Evolutionary conservation across 2,888 invertebrate species (phyloP).

Genomic region (Drosophila stalkeri): DNA sequence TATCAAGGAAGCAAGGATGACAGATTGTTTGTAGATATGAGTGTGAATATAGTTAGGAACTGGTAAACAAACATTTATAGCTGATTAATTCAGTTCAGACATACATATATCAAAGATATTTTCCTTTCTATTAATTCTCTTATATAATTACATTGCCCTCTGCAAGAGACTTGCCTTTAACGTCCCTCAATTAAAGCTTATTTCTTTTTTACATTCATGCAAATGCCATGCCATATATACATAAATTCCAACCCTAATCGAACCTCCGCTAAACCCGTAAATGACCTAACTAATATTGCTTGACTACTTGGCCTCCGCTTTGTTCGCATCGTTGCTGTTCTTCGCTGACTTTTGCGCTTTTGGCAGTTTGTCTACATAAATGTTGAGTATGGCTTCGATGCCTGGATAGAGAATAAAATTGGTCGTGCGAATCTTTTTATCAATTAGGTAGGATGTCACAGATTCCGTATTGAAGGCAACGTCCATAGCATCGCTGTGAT

Average conservation of each 20-base stretch:
- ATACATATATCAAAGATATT: background rate
- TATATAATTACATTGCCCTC: background rate
- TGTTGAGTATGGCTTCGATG: conserved; percentile 84
- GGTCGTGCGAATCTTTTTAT: conserved; percentile 83
- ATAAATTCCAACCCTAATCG: background rate
- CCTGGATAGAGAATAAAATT: conserved; percentile 85
- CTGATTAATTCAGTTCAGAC: background rate
- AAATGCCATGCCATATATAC: conserved; percentile 3
- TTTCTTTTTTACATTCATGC: background rate
- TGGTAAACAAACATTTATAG: background rate
- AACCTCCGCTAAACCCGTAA: background rate
- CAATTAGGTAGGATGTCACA: conserved; percentile 82
- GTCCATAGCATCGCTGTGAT: conserved; percentile 86
- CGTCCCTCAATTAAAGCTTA: background rate
- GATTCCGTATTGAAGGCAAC: conserved; percentile 86
- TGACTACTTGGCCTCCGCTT: conserved; percentile 35
- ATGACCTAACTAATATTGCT: background rate
- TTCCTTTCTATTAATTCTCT: background rate
- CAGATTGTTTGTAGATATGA: background rate
- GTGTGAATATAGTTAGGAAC: background rate
- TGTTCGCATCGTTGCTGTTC: conserved; percentile 35
- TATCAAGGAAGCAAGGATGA: too few relatives aligned
- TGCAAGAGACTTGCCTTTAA: background rate
- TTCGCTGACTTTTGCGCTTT: conserved; percentile 58
- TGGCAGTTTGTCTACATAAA: conserved; percentile 81